Evolutionary conservation across 1,140 invertebrate species (phyloP), one percentile per base, ranked within the genome.

Genomic region (Hesperophylax magnus): DNA sequence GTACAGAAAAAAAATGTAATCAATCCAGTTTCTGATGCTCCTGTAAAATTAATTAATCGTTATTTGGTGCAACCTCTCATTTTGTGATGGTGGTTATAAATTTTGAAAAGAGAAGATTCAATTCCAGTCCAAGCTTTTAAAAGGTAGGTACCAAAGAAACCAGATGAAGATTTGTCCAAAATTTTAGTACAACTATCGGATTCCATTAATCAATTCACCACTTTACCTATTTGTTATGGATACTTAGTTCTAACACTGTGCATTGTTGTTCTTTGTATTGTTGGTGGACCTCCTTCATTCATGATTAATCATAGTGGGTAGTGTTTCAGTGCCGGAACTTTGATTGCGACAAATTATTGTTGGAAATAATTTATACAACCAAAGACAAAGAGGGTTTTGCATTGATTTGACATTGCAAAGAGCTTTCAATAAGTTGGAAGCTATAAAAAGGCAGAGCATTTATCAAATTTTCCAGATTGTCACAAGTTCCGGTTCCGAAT

Each of bases 91-190:
- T 74, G 27, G 56, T 76, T 76, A 76, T 58, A 76, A 58, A 52
- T 17, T 77, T 77, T 63, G 20, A 65, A 77, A 77, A 65, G 22
- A 39, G 61, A 65, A 63, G 14, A 60, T 60, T 18, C 18, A n/a
- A 58, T n/a, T 77, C 60, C 76, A 63, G 9, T 65, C 60, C 76
- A 63, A 65, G 34, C 54, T 34, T 77, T 65, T 52, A 77, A 34
- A 31, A 39, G 72, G 69, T n/a, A 72, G 22, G 75, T 27, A 78
- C 60, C 76, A 69, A n/a, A 67, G 76, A 67, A 67, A 67, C 60
- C 60, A 65, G 39, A 53, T 67, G 60, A 78, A 69, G 60, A 67
- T 67, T 77, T 65, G 61, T 65, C 60, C 60, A 78, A 65, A 56
- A 47, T 47, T 78, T 67, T 78, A 78, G 72, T 76, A 67, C 9